Percentiles rank a stretch among this genome's conserved stretches.
Conservation (phyloP, 1,140 invertebrate genomes). For the Plodia interpunctella region DNA sequence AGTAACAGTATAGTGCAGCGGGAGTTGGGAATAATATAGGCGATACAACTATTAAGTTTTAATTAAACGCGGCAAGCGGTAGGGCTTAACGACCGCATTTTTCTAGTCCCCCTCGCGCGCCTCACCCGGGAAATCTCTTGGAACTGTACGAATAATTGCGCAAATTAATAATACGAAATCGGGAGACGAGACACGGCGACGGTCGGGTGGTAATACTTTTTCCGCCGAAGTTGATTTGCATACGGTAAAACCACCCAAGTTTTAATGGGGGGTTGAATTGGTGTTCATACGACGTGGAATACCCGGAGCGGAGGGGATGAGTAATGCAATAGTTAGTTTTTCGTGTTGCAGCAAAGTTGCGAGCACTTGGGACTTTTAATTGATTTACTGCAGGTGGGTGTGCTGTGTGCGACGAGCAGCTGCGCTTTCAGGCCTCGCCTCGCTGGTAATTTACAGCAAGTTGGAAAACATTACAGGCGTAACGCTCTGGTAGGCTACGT, state of each 20-base stretch:
- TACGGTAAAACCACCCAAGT: slow-evolving; percentile 13
- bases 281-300: slow-evolving; percentile 19
- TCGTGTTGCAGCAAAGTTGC: slow-evolving; percentile 20
- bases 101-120: slow-evolving; percentile 52
- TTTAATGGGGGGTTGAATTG: slow-evolving; percentile 23
- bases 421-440: slow-evolving; percentile 15
- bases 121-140: slow-evolving; percentile 53
- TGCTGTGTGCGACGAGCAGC: slow-evolving; percentile 22
- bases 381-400: slow-evolving; percentile 42
- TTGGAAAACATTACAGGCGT: neutral
- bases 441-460: slow-evolving; percentile 4
- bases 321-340: slow-evolving; percentile 18
- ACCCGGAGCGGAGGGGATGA: slow-evolving; percentile 13
- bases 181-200: slow-evolving; percentile 21
- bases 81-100: slow-evolving; percentile 64
- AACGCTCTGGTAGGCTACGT: neutral
- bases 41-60: slow-evolving; percentile 61
- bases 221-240: slow-evolving; percentile 28
- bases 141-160: slow-evolving; percentile 55
- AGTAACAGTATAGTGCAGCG: neutral
- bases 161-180: slow-evolving; percentile 62
- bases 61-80: slow-evolving; percentile 56
- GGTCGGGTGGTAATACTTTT: slow-evolving; percentile 25
- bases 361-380: slow-evolving; percentile 49
- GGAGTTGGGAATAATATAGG: slow-evolving; percentile 27